A percentile compares a stretch with the other conserved stretches of the same genome.
These are phyloP conservation scores for Macaria notata DNA, from an alignment of 2,888 invertebrate genomes.

Conservation along the genomic window DNA sequence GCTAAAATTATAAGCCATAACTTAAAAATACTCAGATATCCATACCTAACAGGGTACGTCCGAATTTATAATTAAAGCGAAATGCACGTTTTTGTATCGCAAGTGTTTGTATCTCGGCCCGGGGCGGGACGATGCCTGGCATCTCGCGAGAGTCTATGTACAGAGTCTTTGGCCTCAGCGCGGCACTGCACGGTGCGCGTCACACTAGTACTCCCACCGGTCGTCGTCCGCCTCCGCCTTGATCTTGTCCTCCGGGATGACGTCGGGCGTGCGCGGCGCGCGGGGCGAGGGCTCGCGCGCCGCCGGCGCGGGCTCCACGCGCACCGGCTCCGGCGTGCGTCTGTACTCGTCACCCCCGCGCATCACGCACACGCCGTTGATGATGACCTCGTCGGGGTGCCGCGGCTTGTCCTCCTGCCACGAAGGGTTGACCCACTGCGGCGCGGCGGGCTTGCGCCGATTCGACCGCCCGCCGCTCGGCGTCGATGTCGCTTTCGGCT, in stretches of 20 bases:
- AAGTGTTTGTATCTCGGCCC: slow-evolving; percentile 50
- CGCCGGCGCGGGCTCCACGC: slow-evolving; percentile 89
- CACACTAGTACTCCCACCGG: slow-evolving; percentile 82
- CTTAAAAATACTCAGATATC: slow-evolving; percentile 73
- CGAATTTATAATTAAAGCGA: slow-evolving; percentile 74
- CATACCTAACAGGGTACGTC: slow-evolving; percentile 72
- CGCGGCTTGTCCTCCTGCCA: slow-evolving; percentile 88
- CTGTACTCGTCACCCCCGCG: slow-evolving; percentile 90
- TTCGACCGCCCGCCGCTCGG: slow-evolving; percentile 77
- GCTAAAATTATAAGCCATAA: slow-evolving; percentile 62
- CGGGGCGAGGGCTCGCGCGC: slow-evolving; percentile 70
- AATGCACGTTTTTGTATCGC: slow-evolving; percentile 79
- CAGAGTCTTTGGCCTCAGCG: slow-evolving; percentile 79
- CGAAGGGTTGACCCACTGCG: slow-evolving; percentile 98
- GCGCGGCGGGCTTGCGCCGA: slow-evolving; percentile 96
- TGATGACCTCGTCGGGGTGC: slow-evolving; percentile 90
- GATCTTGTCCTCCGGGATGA: slow-evolving; percentile 75
- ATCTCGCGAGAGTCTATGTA: slow-evolving; percentile 65
- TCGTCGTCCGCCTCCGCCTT: slow-evolving; percentile 84
- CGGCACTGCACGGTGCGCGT: slow-evolving; percentile 9
- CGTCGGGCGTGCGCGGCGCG: slow-evolving; percentile 46
- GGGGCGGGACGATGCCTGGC: slow-evolving; percentile 45
- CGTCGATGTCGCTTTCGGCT: slow-evolving; percentile 79
- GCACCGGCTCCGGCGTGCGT: slow-evolving; percentile 81
- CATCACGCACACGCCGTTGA: slow-evolving; percentile 97